phyloP scores from a whole-genome alignment of 2,888 invertebrate genomes.

The Thereva unica region DNA sequence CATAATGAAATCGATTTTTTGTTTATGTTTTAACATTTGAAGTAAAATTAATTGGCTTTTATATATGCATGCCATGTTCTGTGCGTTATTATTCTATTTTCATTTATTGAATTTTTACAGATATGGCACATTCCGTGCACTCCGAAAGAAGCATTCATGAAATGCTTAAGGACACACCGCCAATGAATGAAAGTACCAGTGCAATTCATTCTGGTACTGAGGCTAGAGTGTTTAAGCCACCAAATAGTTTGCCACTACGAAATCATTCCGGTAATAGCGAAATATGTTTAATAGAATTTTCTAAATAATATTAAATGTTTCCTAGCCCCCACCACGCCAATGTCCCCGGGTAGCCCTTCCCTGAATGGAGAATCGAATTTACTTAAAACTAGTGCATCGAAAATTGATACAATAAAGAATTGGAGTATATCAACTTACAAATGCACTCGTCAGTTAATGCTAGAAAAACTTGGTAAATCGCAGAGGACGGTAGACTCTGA shows the following conservation, averaged over 20 bases:
- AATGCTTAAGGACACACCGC: conserved; percentile 82
- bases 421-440: conserved; percentile 99
- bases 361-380: conserved; percentile 67
- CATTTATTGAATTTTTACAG: conserved; percentile 15
- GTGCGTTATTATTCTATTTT: background rate
- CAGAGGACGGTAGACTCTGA: conserved; percentile 90
- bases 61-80: background rate
- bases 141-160: conserved; percentile 69
- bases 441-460: conserved; percentile 94
- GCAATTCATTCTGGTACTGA: conserved; percentile 77
- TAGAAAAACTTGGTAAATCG: conserved; percentile 94
- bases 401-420: conserved; percentile 89
- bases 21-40: conserved; percentile 14
- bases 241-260: conserved; percentile 72
- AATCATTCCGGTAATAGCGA: conserved; percentile 64
- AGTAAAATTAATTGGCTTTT: background rate
- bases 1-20: conserved; percentile 19
- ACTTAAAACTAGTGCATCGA: conserved; percentile 68
- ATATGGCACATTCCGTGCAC: conserved; percentile 51
- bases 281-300: background rate
- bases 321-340: conserved; percentile 60
- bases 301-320: background rate
- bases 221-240: conserved; percentile 66
- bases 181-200: conserved; percentile 74
- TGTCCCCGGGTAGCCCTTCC: conserved; percentile 59